Base-by-base conservation (phyloP, 2,113 vertebrate species). In the Vanacampus margaritifer region DNA sequence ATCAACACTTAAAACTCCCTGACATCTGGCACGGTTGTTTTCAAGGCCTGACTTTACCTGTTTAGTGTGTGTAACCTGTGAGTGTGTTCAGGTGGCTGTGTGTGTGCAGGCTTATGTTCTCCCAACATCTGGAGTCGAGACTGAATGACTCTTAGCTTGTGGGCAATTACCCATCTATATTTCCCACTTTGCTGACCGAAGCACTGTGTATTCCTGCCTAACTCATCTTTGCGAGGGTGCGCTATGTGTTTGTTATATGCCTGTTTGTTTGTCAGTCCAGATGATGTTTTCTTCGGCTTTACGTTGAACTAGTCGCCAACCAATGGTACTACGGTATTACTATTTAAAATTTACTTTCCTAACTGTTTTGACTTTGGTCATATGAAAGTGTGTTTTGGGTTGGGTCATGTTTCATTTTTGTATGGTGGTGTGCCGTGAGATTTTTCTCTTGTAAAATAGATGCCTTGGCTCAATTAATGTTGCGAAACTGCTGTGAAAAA, bases 81-180 rank as follows among this genome's bases (percentile, higher is more conserved):
- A 62, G 50, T 64, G 67, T 53, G 46, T 65, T 19, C 46, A 26
- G 43, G 14, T 43, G 28, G 58, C 58, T 21, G 69, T 51, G 10
- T 69, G 76, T 78, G 69, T 69, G 69, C 56, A 61, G 64, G 62
- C 56, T 76, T 80, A 80, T 81, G 76, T 79, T 84, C 74, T 81
- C 64, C 73, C 75, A 83, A 93, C 93, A 94, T 95, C 93, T 95
- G 93, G 90, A 94, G 92, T 94, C 93, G 93, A 94, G 93, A 94
- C 92, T 91, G 86, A 83, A 82, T 84, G 91, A 89, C 91, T 93
- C 59, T 88, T 81, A 75, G 80, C 79, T 71, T 74, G 77, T 88
- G 87, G 85, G 71, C 89, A 86, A 74, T 8, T 62, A 87, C 80
- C 66, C 71, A 83, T 79, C 81, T 67, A 17, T 73, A 83, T 83